Base-by-base conservation (phyloP, 2,797 vertebrate species). In the Ataeniobius toweri region DNA sequence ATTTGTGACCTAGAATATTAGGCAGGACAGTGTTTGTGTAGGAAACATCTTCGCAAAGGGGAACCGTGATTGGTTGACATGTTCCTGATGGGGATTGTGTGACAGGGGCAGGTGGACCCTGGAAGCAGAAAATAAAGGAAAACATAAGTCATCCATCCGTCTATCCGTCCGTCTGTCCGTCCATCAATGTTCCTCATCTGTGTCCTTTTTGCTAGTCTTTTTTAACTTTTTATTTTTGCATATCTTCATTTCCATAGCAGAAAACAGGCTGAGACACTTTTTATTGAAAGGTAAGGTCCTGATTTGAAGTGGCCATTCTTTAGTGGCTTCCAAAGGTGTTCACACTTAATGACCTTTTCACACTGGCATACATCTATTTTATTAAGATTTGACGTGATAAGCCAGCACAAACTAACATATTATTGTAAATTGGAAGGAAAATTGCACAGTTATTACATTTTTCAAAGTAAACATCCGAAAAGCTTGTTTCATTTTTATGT, bases 11-110 rank as follows among this genome's bases (percentile, higher is more conserved):
- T 0, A 92, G 44, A 0, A 73, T 0, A 61, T 94, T 94, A 44
- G 94, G 94, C 73, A 94, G 16, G 48, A 88, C 2, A 0, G 94
- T 94, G 8, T 94, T 74, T 0, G 77, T 51, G 87, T 94, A 94
- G 0, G 41, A 14, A 55, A 88, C 22, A 31, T 74, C 86, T 26
- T 6, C 36, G 80, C 94, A 95, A 44, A 92, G 1, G 0, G 88
- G 75, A 13, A 84, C 28, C 0, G 18, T 85, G 86, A 95, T 87
- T 0, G 83, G 0, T 82, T 94, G 73, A 55, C 94, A 94, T 8
- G 83, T n/a, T n/a, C 28, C n/a, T 55, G 82, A 0, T 1, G 75
- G 2, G 0, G 73, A 6, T 50, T 48, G 76, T 31, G 12, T 3
- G 0, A 41, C 51, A 1, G 8, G n/a, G 6, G 0, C 0, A 3